Conservation (phyloP, 2,113 vertebrate genomes). For the Larimichthys polyactis region DNA sequence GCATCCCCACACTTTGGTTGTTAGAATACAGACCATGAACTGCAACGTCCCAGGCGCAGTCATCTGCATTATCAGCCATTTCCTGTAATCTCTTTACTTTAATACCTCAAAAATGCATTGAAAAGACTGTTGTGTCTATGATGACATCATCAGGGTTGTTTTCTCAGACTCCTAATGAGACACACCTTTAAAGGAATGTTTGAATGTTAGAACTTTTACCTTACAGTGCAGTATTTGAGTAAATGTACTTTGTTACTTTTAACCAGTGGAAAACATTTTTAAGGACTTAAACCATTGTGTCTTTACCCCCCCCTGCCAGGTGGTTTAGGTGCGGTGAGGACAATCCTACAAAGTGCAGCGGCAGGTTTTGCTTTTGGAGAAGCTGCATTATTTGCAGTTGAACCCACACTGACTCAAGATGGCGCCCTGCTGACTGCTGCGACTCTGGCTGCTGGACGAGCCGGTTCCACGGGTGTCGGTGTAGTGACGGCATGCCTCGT, state of each 20-base stretch:
- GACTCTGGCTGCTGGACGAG: constrained; percentile 20
- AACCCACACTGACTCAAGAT: constrained; percentile 47
- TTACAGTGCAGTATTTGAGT: too few species aligned
- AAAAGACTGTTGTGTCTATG: too few species aligned
- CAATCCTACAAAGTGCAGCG: constrained; percentile 38
- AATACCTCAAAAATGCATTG: too few species aligned
- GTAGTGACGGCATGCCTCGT: constrained; percentile 62
- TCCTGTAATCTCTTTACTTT: too few species aligned
- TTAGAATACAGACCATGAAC: too few species aligned
- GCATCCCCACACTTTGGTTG: too few species aligned
- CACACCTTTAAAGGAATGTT: too few species aligned
- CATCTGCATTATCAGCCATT: too few species aligned
- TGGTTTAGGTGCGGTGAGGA: neutral
- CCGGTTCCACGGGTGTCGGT: constrained; percentile 65
- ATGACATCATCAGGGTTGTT: too few species aligned
- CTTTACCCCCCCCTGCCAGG: constrained; percentile 27
- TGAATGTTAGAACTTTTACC: too few species aligned
- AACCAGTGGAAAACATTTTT: neutral
- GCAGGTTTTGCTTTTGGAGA: constrained; percentile 72
- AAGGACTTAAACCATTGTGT: neutral
- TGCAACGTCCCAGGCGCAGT: too few species aligned
- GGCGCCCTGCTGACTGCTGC: constrained; percentile 48
- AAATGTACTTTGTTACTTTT: neutral
- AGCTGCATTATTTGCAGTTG: constrained; percentile 50
- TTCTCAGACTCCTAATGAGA: too few species aligned